phyloP scores from a whole-genome alignment of 2,797 vertebrate species.

The Ambastaia sidthimunki region DNA sequence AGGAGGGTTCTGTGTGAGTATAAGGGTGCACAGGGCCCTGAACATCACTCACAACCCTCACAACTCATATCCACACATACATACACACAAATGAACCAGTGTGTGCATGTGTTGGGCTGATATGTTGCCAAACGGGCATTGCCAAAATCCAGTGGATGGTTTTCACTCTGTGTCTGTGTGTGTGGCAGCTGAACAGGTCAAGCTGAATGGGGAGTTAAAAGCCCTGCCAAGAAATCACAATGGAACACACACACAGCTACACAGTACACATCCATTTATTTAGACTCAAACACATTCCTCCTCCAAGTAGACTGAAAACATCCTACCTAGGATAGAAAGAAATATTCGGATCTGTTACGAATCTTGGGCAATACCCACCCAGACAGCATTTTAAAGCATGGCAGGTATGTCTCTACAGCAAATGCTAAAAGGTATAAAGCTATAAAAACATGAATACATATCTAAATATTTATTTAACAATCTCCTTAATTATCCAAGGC shows the following conservation, averaged over 20 bases:
- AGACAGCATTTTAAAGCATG: no score
- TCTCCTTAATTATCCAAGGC: not conserved
- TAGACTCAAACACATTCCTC: not conserved
- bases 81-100: constrained; percentile 13
- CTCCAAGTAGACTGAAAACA: no score
- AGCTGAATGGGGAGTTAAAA: constrained; percentile 3
- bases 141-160: not conserved
- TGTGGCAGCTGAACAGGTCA: constrained; percentile 15
- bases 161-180: constrained; percentile 31
- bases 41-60: not conserved
- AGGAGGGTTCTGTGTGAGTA: no score
- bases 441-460: no score
- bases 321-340: no score
- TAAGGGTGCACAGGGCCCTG: not conserved
- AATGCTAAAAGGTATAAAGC: no score
- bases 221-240: constrained; percentile 10
- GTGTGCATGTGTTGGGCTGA: constrained; percentile 1
- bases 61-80: not conserved
- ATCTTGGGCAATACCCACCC: no score
- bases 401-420: no score
- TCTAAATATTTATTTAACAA: no score
- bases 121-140: not conserved
- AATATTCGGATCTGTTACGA: no score
- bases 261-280: not conserved
- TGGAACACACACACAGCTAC: not conserved